Percentiles rank a stretch among this genome's conserved stretches.
Conservation (phyloP, 2,888 invertebrate genomes). For the Erebia ligea region DNA sequence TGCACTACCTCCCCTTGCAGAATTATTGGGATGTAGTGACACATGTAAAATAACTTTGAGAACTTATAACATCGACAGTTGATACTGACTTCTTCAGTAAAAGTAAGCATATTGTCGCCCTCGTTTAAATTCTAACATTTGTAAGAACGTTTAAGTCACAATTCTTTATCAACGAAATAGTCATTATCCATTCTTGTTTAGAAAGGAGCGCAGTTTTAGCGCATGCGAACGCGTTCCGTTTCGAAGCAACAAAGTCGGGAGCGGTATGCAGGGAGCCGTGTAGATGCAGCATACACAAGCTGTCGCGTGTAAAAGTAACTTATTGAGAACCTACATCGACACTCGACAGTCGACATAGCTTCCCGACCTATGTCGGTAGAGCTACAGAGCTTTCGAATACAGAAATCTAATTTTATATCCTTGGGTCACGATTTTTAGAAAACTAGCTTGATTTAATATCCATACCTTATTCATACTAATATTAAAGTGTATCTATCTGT, state of each 20-base stretch:
- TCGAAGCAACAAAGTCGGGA: constrained; percentile 45
- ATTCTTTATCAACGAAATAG: too few species aligned
- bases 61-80: constrained; percentile 46
- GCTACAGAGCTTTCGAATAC: neutral
- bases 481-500: too few species aligned
- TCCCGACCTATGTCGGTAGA: neutral
- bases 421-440: neutral
- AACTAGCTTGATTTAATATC: neutral
- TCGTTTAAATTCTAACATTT: too few species aligned
- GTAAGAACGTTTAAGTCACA: too few species aligned
- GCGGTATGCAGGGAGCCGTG: constrained; percentile 59
- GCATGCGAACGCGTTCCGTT: constrained; percentile 25
- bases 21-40: too few species aligned
- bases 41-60: constrained; percentile 61
- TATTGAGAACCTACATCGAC: constrained; percentile 50
- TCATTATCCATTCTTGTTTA: too few species aligned
- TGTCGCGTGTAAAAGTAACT: constrained; percentile 63
- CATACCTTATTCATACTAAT: too few species aligned
- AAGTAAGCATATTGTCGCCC: too few species aligned
- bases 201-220: constrained; percentile 26
- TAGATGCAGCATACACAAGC: constrained; percentile 61
- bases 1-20: too few species aligned
- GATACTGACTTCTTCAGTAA: too few species aligned
- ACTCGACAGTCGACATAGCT: constrained; percentile 42
- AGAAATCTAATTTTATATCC: neutral